A percentile compares a stretch with the other conserved stretches of the same genome.
Evolutionary conservation across 2,888 invertebrate genomes (phyloP).

Genomic region (Meliscaeva auricollis): DNA sequence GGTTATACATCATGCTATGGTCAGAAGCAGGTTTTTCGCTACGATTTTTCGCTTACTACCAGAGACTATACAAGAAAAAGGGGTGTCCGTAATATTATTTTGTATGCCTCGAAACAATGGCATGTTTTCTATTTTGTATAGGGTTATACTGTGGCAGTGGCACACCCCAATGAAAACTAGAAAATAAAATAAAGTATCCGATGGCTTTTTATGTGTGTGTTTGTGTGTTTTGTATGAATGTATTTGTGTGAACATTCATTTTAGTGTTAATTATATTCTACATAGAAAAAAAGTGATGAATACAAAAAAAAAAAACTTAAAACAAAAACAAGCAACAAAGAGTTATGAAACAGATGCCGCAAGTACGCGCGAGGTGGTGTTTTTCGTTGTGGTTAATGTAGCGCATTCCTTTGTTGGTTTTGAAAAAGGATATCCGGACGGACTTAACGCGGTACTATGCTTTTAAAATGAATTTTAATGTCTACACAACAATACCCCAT

Average conservation of each 20-base stretch:
- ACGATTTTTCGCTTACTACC: conserved; percentile 51
- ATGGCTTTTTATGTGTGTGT: conserved; percentile 20
- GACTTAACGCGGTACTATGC: conserved; percentile 38
- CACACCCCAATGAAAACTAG: conserved; percentile 19
- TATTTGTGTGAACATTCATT: conserved; percentile 54
- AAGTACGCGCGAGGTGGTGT: conserved; percentile 52
- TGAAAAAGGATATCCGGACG: conserved; percentile 51
- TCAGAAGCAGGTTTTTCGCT: conserved; percentile 68
- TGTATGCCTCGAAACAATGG: conserved; percentile 56
- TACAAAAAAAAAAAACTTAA: conserved; percentile 43
- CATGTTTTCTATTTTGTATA: conserved; percentile 47
- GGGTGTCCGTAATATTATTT: conserved; percentile 49
- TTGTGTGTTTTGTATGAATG: conserved; percentile 26
- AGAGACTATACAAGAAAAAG: conserved; percentile 23
- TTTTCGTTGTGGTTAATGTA: conserved; percentile 50
- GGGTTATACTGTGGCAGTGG: conserved; percentile 27
- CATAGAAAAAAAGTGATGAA: conserved; percentile 53
- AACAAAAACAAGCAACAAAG: conserved; percentile 40
- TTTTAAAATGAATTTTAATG: conserved; percentile 50
- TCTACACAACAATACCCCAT: conserved; percentile 14
- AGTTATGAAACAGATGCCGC: conserved; percentile 66
- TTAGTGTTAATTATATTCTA: conserved; percentile 69
- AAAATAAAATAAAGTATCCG: conserved; percentile 36
- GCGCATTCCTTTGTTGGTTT: conserved; percentile 47
- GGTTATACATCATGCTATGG: conserved; percentile 62